Evolutionary conservation across 92 coral and sea anemone genomes (phyloP).

Genomic region (Isaurus tuberculatus): DNA sequence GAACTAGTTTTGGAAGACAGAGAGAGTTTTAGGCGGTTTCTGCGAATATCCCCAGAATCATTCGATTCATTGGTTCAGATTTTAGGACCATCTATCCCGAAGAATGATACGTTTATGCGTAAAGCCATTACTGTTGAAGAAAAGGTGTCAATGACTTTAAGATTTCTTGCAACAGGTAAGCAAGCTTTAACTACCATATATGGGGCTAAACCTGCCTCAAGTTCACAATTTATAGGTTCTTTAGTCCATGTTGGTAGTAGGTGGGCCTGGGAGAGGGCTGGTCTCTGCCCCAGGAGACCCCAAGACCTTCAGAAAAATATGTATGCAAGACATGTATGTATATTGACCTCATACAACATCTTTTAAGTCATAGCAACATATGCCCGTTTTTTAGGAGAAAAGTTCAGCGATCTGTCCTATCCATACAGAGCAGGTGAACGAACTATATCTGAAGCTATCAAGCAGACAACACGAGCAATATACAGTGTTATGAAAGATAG

Average conservation of each 20-base stretch:
- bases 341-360: slow-evolving; percentile 22
- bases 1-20: no score
- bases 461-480: slow-evolving; percentile 34
- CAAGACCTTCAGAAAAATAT: slow-evolving; percentile 2
- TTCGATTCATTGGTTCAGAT: no score
- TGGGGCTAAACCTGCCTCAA: slow-evolving; percentile 22
- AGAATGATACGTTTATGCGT: no score
- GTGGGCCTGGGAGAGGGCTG: slow-evolving; percentile 30
- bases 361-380: not conserved
- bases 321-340: slow-evolving; percentile 13
- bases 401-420: slow-evolving; percentile 27
- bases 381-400: slow-evolving; percentile 17
- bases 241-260: slow-evolving; percentile 7
- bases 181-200: no score
- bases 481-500: slow-evolving; percentile 34
- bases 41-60: no score
- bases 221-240: not conserved
- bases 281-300: no score
- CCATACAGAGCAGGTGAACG: slow-evolving; percentile 35
- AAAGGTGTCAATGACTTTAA: no score
- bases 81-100: no score
- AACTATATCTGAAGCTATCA: slow-evolving; percentile 16
- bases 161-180: no score
- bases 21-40: no score
- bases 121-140: no score